Base-by-base conservation (phyloP, 2,888 invertebrate species). In the Oscheius sp. region DNA sequence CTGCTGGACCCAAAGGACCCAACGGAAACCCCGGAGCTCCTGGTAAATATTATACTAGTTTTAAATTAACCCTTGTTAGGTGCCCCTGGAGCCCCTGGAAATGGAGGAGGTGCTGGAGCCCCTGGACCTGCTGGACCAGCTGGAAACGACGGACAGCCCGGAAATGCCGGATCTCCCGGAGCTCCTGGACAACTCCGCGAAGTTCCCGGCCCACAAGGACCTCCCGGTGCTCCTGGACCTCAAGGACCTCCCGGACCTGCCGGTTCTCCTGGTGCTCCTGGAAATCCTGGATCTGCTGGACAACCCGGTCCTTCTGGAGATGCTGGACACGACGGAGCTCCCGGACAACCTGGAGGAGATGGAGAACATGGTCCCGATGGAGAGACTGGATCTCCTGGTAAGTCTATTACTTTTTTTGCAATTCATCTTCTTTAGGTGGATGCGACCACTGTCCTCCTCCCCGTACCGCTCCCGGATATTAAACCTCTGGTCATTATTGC, bases 381-480 rank as follows among this genome's bases (percentile, higher is more conserved):
- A 71, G 65, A 61, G 0, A 68, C 71, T 49, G 79, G 79, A 72
- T 56, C 64, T 9, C 71, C 72, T 20, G 74, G 74, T 68, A 68
- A 63, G 51, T 44, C 12, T 41, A n/a, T 12, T 4, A 26, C 9
- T 17, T 1, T 0, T 30, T 54, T 33, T 8, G 1, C 14, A 22
- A 22, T 22, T 47, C 20, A 47, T 20, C 5, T 17, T 17, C 62
- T 62, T 32, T 30, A 67, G 76, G 82, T 70, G 76, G 77, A 49
- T 80, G 80, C 79, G 78, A 80, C 66, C 80, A 82, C 78, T 82
- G 80, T 73, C 79, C 80, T 61, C 80, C 80, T 64, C 80, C 80
- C 64, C 72, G 81, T 50, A 81, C 81, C 56, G 79, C 80, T 38
- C 80, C 81, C 67, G 81, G 81, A 78, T 81, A 81, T 75, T 80